A percentile compares a stretch with the other conserved stretches of the same genome.
Conservation (phyloP, 2,888 invertebrate species). For the Boloria selene region DNA sequence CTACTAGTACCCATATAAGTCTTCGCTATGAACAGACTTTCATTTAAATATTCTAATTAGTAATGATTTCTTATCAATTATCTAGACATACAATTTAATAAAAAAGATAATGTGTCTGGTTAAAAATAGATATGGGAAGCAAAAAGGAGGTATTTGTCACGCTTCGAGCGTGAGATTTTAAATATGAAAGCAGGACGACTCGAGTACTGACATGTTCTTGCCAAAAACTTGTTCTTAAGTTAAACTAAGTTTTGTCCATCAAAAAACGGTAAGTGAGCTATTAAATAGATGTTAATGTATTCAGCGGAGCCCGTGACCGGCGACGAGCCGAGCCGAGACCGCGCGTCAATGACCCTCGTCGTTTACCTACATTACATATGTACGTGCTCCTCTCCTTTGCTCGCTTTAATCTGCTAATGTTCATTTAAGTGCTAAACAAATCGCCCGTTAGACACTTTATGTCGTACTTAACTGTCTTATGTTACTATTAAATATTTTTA, state of each 20-base stretch:
- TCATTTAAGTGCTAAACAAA: slow-evolving; percentile 3
- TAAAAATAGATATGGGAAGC: no score
- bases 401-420: background rate
- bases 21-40: no score
- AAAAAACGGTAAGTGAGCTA: slow-evolving; percentile 14
- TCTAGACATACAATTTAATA: no score
- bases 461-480: background rate
- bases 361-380: slow-evolving; percentile 8
- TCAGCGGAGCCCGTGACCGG: slow-evolving; percentile 16
- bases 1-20: background rate
- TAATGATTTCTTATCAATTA: no score
- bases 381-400: background rate
- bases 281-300: slow-evolving; percentile 33
- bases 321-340: slow-evolving; percentile 4
- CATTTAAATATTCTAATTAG: no score
- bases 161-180: background rate
- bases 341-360: slow-evolving; percentile 26
- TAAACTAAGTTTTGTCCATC: slow-evolving; percentile 7
- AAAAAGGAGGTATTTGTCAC: no score
- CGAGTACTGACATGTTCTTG: background rate
- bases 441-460: background rate
- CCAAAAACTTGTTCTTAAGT: slow-evolving; percentile 9
- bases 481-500: background rate
- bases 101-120: no score
- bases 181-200: background rate